These are phyloP conservation scores for Haliaeetus leucogaster DNA, from an alignment of 2,113 vertebrate genomes.

Conservation along the genomic window DNA sequence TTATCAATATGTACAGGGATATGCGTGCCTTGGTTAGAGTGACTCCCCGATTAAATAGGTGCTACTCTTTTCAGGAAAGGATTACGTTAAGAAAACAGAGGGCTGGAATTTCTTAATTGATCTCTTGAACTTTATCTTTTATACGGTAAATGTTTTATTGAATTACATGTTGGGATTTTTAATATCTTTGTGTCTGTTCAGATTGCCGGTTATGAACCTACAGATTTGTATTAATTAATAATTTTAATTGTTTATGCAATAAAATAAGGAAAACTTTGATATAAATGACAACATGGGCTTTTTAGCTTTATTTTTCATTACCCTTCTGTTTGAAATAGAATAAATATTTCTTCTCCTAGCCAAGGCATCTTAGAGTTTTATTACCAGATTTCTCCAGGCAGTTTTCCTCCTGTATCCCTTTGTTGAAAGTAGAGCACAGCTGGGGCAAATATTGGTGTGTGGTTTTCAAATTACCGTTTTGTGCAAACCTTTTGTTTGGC, in stretches of 20 bases:
- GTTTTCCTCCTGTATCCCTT: neutral
- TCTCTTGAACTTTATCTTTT: conserved; percentile 38
- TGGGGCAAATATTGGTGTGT: neutral
- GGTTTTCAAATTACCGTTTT: neutral
- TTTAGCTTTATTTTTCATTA: conserved; percentile 63
- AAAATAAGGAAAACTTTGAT: conserved; percentile 74
- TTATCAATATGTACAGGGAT: neutral
- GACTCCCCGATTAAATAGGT: neutral
- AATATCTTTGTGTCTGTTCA: conserved; percentile 50
- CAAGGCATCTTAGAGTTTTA: conserved; percentile 12
- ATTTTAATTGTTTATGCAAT: conserved; percentile 73
- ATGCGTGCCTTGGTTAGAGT: neutral
- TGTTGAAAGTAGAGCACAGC: neutral
- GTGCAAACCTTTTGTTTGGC: neutral
- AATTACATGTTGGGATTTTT: conserved; percentile 49
- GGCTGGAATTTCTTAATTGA: conserved; percentile 7
- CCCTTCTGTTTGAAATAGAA: neutral
- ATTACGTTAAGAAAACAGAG: neutral
- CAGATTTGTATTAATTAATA: conserved; percentile 69
- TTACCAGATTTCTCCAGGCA: neutral
- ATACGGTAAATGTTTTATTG: conserved; percentile 11
- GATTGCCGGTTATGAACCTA: conserved; percentile 59
- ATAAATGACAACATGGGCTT: conserved; percentile 50
- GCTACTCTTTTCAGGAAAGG: neutral
- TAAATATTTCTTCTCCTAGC: conserved; percentile 26